These are phyloP conservation scores for Brenthis ino DNA, from an alignment of 2,888 invertebrate genomes.

Conservation along the genomic window DNA sequence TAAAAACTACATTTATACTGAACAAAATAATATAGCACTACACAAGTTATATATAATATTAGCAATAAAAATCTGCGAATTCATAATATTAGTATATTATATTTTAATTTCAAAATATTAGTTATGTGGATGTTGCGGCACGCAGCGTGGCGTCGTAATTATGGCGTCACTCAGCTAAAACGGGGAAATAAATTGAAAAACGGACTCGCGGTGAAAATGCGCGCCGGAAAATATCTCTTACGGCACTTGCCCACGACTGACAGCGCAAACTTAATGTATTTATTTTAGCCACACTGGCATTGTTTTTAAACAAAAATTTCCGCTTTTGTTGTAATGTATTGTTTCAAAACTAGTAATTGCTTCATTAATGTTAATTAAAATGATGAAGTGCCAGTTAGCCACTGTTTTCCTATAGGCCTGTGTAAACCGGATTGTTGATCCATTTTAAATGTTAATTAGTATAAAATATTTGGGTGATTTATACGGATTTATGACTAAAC, in stretches of 20 bases:
- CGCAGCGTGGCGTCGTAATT: slow-evolving; percentile 64
- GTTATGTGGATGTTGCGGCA: slow-evolving; percentile 59
- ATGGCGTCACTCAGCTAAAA: slow-evolving; percentile 74
- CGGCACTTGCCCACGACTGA: slow-evolving; percentile 65
- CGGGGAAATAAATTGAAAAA: slow-evolving; percentile 78
- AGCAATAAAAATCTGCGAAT: neutral
- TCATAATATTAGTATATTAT: neutral
- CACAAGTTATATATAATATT: too few relatives aligned
- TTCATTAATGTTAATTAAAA: slow-evolving; percentile 65
- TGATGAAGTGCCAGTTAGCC: slow-evolving; percentile 42
- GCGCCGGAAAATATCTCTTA: slow-evolving; percentile 69
- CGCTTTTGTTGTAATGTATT: slow-evolving; percentile 56
- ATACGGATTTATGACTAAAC: slow-evolving; percentile 8
- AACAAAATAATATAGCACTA: too few relatives aligned
- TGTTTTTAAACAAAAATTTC: slow-evolving; percentile 65
- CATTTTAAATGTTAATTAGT: slow-evolving; percentile 35
- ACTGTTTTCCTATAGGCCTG: slow-evolving; percentile 33
- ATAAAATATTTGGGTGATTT: slow-evolving; percentile 21
- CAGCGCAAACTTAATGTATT: slow-evolving; percentile 72
- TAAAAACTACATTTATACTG: neutral
- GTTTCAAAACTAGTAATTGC: slow-evolving; percentile 60
- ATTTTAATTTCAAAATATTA: slow-evolving; percentile 30
- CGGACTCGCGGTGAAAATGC: slow-evolving; percentile 68
- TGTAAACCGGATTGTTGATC: slow-evolving; percentile 25
- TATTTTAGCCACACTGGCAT: slow-evolving; percentile 70